Evolutionary conservation across 2,113 vertebrate species (phyloP).

Genomic region (Muntiacus muntjak): DNA sequence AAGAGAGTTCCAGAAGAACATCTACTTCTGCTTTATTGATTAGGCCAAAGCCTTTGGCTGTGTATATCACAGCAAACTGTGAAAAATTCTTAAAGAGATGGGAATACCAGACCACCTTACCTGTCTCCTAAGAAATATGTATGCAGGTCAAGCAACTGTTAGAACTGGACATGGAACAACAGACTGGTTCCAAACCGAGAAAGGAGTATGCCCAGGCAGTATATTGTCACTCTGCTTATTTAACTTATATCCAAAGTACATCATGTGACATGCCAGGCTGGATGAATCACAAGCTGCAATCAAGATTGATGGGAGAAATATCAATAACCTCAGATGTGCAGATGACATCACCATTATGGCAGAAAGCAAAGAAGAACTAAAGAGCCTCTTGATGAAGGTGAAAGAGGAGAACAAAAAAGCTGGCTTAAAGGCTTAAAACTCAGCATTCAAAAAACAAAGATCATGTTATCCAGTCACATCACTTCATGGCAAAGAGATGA

Average conservation of each 20-base stretch:
- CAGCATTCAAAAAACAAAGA: neutral
- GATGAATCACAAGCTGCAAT: neutral
- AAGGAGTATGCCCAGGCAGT: neutral
- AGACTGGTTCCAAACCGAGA: neutral
- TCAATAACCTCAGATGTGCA: neutral
- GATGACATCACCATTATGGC: neutral
- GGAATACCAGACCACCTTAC: neutral
- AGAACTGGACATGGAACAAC: neutral
- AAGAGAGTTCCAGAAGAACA: neutral
- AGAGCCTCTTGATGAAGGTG: neutral
- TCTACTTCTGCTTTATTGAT: neutral
- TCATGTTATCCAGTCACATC: neutral
- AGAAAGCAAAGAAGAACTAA: neutral
- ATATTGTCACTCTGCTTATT: neutral
- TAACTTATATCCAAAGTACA: neutral
- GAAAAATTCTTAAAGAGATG: neutral
- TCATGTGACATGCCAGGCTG: neutral
- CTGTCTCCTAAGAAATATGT: neutral
- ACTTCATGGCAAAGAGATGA: too few relatives aligned
- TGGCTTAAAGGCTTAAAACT: neutral
- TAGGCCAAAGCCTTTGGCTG: neutral
- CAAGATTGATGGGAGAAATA: neutral
- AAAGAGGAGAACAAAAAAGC: neutral
- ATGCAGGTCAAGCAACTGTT: neutral
- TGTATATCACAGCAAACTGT: neutral